These are phyloP conservation scores for Chalcis sispes DNA, from an alignment of 2,888 invertebrate genomes.

Conservation along the genomic window DNA sequence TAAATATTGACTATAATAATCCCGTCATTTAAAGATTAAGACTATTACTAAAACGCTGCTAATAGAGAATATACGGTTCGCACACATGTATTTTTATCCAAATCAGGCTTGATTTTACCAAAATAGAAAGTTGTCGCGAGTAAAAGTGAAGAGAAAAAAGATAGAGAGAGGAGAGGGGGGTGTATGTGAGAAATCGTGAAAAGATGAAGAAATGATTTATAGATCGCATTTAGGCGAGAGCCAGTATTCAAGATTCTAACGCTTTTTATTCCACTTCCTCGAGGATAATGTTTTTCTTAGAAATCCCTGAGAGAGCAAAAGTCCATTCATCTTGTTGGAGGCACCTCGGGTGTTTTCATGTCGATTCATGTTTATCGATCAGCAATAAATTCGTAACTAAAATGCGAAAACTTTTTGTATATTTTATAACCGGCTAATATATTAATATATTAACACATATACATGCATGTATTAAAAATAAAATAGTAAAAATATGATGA, in stretches of 20 bases:
- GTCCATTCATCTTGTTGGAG: conserved; percentile 44
- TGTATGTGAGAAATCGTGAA: not conserved
- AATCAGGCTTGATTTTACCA: not conserved
- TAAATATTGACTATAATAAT: too few relatives aligned
- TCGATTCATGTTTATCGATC: conserved; percentile 53
- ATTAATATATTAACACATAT: too few relatives aligned
- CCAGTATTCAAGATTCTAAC: conserved; percentile 64
- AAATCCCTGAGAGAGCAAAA: conserved; percentile 51
- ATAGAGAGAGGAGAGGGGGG: too few relatives aligned
- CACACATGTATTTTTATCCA: not conserved
- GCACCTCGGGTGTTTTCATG: conserved; percentile 42
- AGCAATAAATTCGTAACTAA: conserved; percentile 44
- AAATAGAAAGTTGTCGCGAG: conserved; percentile 11
- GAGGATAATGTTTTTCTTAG: conserved; percentile 68
- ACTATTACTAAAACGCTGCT: too few relatives aligned
- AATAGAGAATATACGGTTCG: too few relatives aligned
- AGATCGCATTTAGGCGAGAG: conserved; percentile 64
- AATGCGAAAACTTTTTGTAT: not conserved
- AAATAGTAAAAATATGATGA: too few relatives aligned
- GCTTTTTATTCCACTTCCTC: conserved; percentile 62
- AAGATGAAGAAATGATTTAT: conserved; percentile 58
- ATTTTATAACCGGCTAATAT: not conserved
- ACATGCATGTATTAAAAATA: too few relatives aligned
- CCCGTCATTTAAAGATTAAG: too few relatives aligned
- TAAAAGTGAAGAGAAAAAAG: too few relatives aligned